Base-by-base conservation (phyloP, 2,888 invertebrate species). In the Lithophane socia region DNA sequence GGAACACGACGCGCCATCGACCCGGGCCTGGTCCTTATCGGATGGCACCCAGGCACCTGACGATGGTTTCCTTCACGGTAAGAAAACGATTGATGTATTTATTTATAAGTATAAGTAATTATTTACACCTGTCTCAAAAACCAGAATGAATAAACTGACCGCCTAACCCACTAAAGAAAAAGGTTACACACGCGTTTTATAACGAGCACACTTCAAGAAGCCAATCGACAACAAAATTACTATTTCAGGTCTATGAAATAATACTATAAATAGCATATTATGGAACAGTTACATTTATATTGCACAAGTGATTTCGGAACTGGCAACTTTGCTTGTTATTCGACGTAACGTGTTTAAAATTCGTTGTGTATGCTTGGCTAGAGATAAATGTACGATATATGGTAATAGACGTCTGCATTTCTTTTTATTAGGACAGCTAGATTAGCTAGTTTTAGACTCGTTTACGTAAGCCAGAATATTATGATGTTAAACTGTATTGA, bases 271-370 rank as follows among this genome's bases (percentile, higher is more conserved):
- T 79, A 82, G 70, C 70, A 56, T 52, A 86, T 83, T 86, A 83
- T 83, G 65, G 76, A 74, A 84, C 72, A 66, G 77, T 80, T 79
- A 78, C 84, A 74, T 70, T 79, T 70, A 75, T 65, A 80, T 87
- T 87, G 67, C 87, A 80, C 77, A 87, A 87, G 65, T 77, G 75
- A 75, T 49, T 86, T 87, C 74, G 68, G 75, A 80, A 75, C 75
- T 60, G 80, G 73, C 76, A 78, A 16, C 69, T 69, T 68, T 60
- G 42, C 65, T 77, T 77, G 75, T 77, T 73, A 68, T 70, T 67
- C 60, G 72, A 82, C 72, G 68, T 74, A 83, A 77, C 60, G 13
- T 72, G 61, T 73, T 84, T 82, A 82, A 77, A 82, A 82, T 84
- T 84, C 83, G 49, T 67, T 52, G 66, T 77, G 72, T 82, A 82